phyloP scores from a whole-genome alignment of 2,113 vertebrate species.

The Cisticola juncidis region DNA sequence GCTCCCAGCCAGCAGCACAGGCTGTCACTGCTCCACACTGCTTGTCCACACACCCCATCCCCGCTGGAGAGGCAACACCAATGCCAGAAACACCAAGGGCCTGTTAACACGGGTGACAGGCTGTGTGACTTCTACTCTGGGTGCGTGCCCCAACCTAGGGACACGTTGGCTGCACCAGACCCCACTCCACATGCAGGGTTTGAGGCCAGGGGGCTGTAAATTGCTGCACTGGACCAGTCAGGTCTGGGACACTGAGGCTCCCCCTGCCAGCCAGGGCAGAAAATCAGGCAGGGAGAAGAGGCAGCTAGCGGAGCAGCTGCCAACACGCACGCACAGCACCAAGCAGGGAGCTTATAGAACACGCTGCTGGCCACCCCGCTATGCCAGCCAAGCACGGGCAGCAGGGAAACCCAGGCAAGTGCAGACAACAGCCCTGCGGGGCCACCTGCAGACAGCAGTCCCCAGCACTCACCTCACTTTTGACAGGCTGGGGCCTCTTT shows the following conservation, averaged over 20 bases:
- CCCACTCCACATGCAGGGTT: background rate
- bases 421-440: background rate
- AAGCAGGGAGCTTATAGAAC: background rate
- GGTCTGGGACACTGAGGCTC: background rate
- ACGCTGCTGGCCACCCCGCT: fast-evolving
- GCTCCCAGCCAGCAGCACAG: background rate
- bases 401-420: background rate
- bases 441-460: background rate
- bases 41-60: fast-evolving
- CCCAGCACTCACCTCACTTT: conserved; percentile 83
- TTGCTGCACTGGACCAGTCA: background rate
- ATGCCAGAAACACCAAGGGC: background rate
- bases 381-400: background rate
- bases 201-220: background rate
- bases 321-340: fast-evolving
- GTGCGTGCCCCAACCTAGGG: fast-evolving
- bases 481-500: conserved; percentile 87
- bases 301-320: background rate
- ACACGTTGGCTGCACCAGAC: background rate
- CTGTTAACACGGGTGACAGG: fast-evolving
- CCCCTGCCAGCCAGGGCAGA: background rate
- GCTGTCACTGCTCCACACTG: fast-evolving
- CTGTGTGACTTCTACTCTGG: background rate
- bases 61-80: fast-evolving
- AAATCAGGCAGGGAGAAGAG: background rate